Conservation (phyloP, 2,113 vertebrate genomes). For the Urocolius indicus region DNA sequence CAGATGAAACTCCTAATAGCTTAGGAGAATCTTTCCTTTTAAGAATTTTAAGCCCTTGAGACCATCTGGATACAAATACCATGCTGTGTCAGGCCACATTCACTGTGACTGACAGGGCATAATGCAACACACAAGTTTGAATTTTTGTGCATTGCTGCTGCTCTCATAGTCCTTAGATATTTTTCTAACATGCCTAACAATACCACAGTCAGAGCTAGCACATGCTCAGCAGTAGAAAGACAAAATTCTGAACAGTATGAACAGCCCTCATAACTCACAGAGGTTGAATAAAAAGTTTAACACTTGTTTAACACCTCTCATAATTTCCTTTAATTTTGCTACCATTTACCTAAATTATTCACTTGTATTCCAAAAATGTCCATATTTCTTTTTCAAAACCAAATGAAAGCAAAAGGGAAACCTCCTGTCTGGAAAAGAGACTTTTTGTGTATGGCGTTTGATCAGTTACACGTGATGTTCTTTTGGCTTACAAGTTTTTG, state of each 20-base stretch:
- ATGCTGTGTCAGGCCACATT: slow-evolving; percentile 26
- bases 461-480: neutral
- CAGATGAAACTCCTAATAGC: slow-evolving; percentile 12
- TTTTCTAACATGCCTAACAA: slow-evolving; percentile 1
- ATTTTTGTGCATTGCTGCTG: slow-evolving; percentile 35
- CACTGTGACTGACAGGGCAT: slow-evolving; percentile 26
- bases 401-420: neutral
- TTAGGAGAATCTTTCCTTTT: slow-evolving; percentile 22
- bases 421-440: neutral
- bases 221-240: neutral
- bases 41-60: slow-evolving; percentile 44
- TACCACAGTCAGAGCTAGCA: neutral
- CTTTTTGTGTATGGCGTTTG: neutral
- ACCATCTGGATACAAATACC: slow-evolving; percentile 12
- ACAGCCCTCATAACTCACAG: neutral
- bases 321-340: neutral
- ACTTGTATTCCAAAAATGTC: neutral
- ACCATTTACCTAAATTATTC: neutral
- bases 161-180: neutral
- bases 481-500: neutral
- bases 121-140: slow-evolving; percentile 12
- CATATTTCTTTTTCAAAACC: neutral
- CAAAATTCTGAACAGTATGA: neutral
- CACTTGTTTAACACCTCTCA: neutral
- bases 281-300: neutral